phyloP scores from a whole-genome alignment of 2,113 vertebrate species.

The Spermophilus dauricus region DNA sequence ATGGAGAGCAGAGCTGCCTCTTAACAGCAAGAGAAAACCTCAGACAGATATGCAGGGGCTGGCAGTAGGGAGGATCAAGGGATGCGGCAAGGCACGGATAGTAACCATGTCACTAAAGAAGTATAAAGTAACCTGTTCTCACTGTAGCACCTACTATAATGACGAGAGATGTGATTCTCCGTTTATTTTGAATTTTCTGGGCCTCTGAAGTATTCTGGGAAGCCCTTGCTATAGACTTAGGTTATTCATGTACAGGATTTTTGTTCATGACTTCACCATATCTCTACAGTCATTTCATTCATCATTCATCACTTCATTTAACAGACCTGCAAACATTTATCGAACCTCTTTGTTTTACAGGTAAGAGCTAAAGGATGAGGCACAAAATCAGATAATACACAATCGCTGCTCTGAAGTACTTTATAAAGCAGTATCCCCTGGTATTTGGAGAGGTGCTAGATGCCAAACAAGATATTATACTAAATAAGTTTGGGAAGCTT shows the following conservation, averaged over 20 bases:
- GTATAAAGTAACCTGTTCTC: neutral
- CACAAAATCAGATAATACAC: slow-evolving; percentile 11
- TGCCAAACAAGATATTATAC: neutral
- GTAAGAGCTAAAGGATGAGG: neutral
- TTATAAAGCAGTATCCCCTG: neutral
- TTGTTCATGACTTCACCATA: neutral
- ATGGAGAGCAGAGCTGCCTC: neutral
- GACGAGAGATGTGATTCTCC: neutral
- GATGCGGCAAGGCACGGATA: accelerated
- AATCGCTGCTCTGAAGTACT: neutral
- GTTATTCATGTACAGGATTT: neutral
- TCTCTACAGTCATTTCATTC: neutral
- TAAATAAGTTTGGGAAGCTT: neutral
- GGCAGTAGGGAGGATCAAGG: neutral
- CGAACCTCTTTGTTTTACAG: neutral
- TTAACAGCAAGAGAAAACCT: neutral
- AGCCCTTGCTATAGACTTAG: neutral
- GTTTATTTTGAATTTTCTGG: neutral
- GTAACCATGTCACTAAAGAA: neutral
- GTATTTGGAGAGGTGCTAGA: neutral
- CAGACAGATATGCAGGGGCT: neutral
- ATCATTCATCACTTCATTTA: neutral
- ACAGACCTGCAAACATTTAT: neutral
- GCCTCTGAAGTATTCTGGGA: neutral
- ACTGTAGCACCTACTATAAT: accelerated